Conservation (phyloP, 2,888 invertebrate genomes). For the Spialia ferax region DNA sequence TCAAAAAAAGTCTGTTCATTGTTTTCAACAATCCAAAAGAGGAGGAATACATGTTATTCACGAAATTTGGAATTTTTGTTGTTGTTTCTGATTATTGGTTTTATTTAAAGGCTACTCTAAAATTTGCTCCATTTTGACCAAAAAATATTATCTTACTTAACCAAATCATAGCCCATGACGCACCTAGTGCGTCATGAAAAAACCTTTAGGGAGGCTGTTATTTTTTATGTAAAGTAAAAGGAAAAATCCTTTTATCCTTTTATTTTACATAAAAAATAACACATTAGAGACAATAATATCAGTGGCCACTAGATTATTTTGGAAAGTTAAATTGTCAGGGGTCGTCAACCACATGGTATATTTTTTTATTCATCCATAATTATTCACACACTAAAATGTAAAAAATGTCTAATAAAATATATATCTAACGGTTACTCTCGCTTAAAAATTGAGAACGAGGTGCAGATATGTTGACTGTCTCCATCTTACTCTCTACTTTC, state of each 20-base stretch:
- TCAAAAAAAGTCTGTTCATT: no score
- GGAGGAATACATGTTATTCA: no score
- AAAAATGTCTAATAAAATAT: constrained; percentile 6
- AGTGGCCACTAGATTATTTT: constrained; percentile 41
- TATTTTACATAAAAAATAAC: constrained; percentile 41
- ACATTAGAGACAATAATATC: constrained; percentile 41
- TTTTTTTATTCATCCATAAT: constrained; percentile 2
- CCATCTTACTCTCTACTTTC: constrained; percentile 4
- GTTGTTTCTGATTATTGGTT: no score
- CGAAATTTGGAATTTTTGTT: no score
- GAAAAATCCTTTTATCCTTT: no score
- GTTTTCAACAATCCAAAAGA: no score
- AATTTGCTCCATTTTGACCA: no score
- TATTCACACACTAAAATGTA: constrained; percentile 7
- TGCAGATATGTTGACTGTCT: constrained; percentile 6
- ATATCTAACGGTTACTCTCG: constrained; percentile 4
- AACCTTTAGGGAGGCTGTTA: neutral
- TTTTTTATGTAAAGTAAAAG: no score
- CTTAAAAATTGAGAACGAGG: constrained; percentile 7
- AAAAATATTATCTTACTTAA: no score
- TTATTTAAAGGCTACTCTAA: no score
- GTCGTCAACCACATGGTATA: constrained; percentile 38
- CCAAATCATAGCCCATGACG: no score
- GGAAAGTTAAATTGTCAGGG: constrained; percentile 42
- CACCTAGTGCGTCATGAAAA: no score